These are phyloP conservation scores for Microchirus variegatus DNA, from an alignment of 2,797 vertebrate species.

Conservation along the genomic window DNA sequence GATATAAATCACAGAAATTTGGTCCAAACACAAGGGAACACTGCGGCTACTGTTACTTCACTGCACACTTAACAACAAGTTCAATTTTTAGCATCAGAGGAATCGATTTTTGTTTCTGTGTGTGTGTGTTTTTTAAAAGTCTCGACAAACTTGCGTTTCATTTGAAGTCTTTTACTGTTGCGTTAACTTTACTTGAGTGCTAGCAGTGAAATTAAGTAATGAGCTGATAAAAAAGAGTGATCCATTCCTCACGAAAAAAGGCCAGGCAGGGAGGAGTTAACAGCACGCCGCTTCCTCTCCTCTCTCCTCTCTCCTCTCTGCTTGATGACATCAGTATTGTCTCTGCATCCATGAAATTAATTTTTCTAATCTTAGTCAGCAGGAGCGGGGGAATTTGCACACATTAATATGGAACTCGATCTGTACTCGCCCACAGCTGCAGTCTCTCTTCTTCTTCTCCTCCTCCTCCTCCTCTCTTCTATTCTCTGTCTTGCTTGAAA, in stretches of 20 bases:
- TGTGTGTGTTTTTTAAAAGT: too few relatives aligned
- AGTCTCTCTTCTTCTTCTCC: constrained; percentile 56
- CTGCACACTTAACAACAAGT: not conserved
- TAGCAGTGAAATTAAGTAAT: constrained; percentile 43
- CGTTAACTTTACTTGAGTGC: constrained; percentile 25
- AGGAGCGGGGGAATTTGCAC: constrained; percentile 83
- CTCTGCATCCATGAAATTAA: constrained; percentile 86
- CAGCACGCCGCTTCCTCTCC: constrained; percentile 60
- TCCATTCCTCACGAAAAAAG: constrained; percentile 38
- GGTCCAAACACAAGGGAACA: constrained; percentile 42
- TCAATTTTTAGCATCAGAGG: constrained; percentile 19
- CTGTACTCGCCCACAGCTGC: constrained; percentile 73
- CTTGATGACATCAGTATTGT: constrained; percentile 85
- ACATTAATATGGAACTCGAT: constrained; percentile 82
- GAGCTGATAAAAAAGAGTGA: constrained; percentile 15
- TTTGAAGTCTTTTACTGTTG: constrained; percentile 28
- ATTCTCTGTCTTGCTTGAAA: constrained; percentile 37
- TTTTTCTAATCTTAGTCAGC: constrained; percentile 87
- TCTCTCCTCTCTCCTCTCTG: constrained; percentile 67
- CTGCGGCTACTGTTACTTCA: not conserved
- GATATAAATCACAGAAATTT: constrained; percentile 59
- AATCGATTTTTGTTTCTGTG: not conserved
- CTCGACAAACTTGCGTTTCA: not conserved
- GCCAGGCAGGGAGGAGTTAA: constrained; percentile 73
- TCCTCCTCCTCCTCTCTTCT: constrained; percentile 35